Percentiles rank a stretch among this genome's conserved stretches.
These are phyloP conservation scores for Procambarus virginalis DNA, from an alignment of 1,140 invertebrate species.

Conservation along the genomic window DNA sequence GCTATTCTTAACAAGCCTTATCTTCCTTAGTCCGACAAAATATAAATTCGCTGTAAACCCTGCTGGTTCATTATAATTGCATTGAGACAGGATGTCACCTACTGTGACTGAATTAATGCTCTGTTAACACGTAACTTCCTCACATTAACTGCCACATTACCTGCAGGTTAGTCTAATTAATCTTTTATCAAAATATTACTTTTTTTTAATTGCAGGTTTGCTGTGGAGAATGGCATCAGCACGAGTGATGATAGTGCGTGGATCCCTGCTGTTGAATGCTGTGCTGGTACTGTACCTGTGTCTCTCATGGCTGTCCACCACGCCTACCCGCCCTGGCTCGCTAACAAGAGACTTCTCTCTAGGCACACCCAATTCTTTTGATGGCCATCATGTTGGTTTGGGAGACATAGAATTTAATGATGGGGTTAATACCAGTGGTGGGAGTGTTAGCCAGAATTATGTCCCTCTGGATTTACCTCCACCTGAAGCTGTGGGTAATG, in stretches of 20 bases:
- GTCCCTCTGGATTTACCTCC: background rate
- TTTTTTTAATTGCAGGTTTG: background rate
- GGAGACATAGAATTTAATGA: background rate
- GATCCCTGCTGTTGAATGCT: slow-evolving; percentile 58
- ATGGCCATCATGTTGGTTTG: background rate
- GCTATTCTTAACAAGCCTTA: too few species aligned
- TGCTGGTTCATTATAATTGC: too few species aligned
- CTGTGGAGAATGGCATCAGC: slow-evolving; percentile 54
- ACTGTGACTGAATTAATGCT: too few species aligned
- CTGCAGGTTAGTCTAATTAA: too few species aligned
- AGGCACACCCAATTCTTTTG: background rate
- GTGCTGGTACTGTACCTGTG: slow-evolving; percentile 64
- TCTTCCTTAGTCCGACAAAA: too few species aligned
- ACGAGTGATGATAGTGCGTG: slow-evolving; percentile 54
- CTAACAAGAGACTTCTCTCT: background rate
- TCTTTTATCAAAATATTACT: too few species aligned
- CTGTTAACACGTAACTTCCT: too few species aligned
- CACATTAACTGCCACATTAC: too few species aligned
- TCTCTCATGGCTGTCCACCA: slow-evolving; percentile 48
- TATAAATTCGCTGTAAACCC: too few species aligned
- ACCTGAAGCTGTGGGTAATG: background rate
- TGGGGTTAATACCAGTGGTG: background rate
- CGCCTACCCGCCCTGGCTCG: background rate
- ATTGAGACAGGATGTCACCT: too few species aligned
- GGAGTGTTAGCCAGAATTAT: background rate